These are phyloP conservation scores for Apis mellifera DNA, from an alignment of 1,140 invertebrate species.

Conservation along the genomic window Amel_HAv3.1 CM009943.2:3925001-3925500, in stretches of 20 bases:
- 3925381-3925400: neutral
- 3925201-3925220: conserved; percentile 67
- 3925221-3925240: conserved; percentile 26
- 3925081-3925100: conserved; percentile 7
- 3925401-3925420: conserved; percentile 29
- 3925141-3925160: conserved; percentile 38
- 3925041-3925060: conserved; percentile 2
- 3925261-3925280: neutral
- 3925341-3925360: too few relatives aligned
- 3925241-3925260: neutral
- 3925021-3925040: neutral
- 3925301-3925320: neutral
- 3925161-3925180: conserved; percentile 54
- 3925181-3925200: conserved; percentile 63
- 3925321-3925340: too few relatives aligned
- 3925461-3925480: conserved; percentile 12
- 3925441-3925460: neutral
- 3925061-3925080: neutral
- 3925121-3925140: neutral
- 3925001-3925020: neutral
- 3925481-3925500: neutral
- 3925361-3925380: too few relatives aligned
- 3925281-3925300: neutral
- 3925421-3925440: conserved; percentile 15
- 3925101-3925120: neutral